Evolutionary conservation across 2,888 invertebrate genomes (phyloP), one percentile per base, ranked within the genome.

Genomic region (Molanna angustata): DNA sequence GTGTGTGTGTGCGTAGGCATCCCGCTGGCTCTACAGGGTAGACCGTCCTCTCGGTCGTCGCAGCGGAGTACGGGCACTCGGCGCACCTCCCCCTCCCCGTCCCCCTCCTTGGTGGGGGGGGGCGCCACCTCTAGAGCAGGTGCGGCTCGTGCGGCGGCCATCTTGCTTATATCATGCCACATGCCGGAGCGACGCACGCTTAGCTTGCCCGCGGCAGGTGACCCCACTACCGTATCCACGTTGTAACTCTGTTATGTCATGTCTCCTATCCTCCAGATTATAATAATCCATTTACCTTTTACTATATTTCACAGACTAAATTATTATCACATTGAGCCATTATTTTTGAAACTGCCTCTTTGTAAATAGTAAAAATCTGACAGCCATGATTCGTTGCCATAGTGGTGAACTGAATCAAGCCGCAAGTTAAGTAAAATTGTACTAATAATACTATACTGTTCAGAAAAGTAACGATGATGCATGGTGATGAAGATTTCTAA

Each of bases 81-180:
- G 68, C 69, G 76, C 64, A 72, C 73, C 44, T 72, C 72, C 52
- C 70, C 72, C 52, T 69, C 73, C 59, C 70, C 74, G 61, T 75
- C 70, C 68, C n/a, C n/a, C n/a, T 74, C 66, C 54, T 67, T 63
- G 62, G 76, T 79, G 68, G 74, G 67, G 54, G 67, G 62, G 63
- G 74, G 82, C 69, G 76, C 79, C 65, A 72, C 74, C 67, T 90
- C 90, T 71, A 85, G 90, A 80, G 88, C 90, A 90, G 90, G 90
- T 90, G 90, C 90, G 84, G 90, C 90, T 77, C 86, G 90, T 76
- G 84, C 88, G 79, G 90, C 90, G 80, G 90, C 90, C 87, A 90
- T 91, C 87, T 90, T 91, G 88, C 87, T 91, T 80, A 89, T 90
- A 83, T 90, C 90, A 83, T 89, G 88, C 82, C 88, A 88, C 80